Conservation (phyloP, 2,797 vertebrate species). For the Platalea minor region DNA sequence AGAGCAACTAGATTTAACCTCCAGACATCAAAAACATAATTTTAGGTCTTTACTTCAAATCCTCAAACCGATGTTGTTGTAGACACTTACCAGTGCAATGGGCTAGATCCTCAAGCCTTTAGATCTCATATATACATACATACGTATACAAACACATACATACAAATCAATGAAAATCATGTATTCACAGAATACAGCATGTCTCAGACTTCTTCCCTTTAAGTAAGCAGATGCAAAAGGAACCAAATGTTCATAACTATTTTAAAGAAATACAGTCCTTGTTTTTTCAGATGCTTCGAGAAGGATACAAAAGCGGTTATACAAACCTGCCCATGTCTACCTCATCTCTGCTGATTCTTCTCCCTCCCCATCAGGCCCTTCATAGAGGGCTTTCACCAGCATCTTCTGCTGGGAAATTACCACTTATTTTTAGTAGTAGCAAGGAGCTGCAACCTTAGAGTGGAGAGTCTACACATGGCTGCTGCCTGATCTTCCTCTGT, state of each 20-base stretch:
- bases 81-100: neutral
- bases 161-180: neutral
- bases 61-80: neutral
- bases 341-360: neutral
- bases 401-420: neutral
- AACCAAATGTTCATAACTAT: neutral
- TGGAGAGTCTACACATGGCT: neutral
- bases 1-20: neutral
- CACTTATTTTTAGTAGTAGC: neutral
- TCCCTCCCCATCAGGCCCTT: neutral
- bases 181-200: neutral
- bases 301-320: accelerated
- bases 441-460: neutral
- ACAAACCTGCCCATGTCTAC: neutral
- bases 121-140: accelerated
- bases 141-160: neutral
- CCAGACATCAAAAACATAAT: neutral
- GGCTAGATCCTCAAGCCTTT: neutral
- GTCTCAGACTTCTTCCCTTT: neutral
- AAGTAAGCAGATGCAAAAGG: neutral
- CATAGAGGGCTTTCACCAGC: neutral
- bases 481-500: neutral
- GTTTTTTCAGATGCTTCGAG: neutral
- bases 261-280: neutral
- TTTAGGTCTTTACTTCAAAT: neutral